Percentiles rank a stretch among this genome's conserved stretches.
phyloP scores from a whole-genome alignment of 2,113 vertebrate species.

The Ctenomys sociabilis region DNA sequence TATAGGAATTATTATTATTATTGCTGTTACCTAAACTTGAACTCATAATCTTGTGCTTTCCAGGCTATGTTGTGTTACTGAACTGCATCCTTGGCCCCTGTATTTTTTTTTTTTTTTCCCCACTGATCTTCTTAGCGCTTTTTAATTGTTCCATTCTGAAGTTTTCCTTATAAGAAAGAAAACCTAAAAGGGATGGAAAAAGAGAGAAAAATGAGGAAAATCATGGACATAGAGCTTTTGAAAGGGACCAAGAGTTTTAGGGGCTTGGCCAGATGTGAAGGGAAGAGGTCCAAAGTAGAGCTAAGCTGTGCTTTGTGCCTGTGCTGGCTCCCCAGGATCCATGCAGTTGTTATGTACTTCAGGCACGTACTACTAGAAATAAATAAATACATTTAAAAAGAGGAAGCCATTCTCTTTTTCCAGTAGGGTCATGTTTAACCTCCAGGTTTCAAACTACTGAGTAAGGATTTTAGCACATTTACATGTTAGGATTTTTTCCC shows the following conservation, averaged over 20 bases:
- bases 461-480: slow-evolving; percentile 7
- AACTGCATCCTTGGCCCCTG: too few relatives aligned
- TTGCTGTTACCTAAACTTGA: too few relatives aligned
- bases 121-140: not conserved
- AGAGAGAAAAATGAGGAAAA: not conserved
- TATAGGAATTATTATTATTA: not conserved
- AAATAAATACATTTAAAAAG: not conserved
- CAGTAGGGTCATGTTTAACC: not conserved
- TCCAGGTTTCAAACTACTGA: not conserved
- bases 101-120: not conserved
- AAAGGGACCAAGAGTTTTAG: not conserved
- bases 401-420: not conserved
- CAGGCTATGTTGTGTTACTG: too few relatives aligned
- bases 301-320: not conserved
- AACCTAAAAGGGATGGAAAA: not conserved
- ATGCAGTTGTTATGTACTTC: not conserved
- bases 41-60: too few relatives aligned
- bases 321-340: not conserved
- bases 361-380: not conserved
- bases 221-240: not conserved
- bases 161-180: not conserved
- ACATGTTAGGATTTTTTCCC: not conserved
- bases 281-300: not conserved
- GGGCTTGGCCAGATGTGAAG: not conserved
- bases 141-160: not conserved